Base-by-base conservation (phyloP, 2,113 vertebrate species). In the Amphilophus citrinellus region DNA sequence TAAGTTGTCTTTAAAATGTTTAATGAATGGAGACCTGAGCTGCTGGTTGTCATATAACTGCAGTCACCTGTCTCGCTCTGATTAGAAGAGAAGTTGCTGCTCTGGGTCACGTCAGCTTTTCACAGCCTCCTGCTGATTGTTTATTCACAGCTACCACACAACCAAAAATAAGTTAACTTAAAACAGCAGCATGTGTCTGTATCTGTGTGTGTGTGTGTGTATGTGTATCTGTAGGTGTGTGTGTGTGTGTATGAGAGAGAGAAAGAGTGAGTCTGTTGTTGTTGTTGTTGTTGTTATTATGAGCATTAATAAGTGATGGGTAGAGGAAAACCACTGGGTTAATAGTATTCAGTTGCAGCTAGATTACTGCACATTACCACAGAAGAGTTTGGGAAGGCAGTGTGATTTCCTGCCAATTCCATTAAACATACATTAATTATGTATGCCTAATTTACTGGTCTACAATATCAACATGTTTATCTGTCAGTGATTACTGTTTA, bases 371-470 rank as follows among this genome's bases (percentile, higher is more conserved):
- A 85, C 61, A 87, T 87, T 77, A 84, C 50, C 87, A 76, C 61
- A 61, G 62, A 77, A 87, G 84, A 90, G 66, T 84, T 88, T 76
- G 59, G 77, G 82, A 71, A 83, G 58, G 44, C 80, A 15, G 84
- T 59, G 68, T 3, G 42, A 92, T 92, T 91, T 91, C 90, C 75
- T 85, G 84, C 82, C 30, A 24, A 84, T 87, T 90, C 88, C 82
- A 90, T 94, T 92, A 65, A 83, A 88, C 84, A 63, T 78, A 71
- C 89, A 89, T 95, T 89, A 86, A 94, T 94, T 92, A 93, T 90
- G 88, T 61, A 90, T 76, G 83, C 71, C 71, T 85, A 66, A 88
- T 93, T 87, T 93, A 94, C 90, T 92, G 87, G 87, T 91, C 79
- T 79, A 66, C 66, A 88, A 76, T 89, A 91, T 93, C 88, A 93